A percentile compares a stretch with the other conserved stretches of the same genome.
These are phyloP conservation scores for Diadema setosum DNA, from an alignment of 35 echinoderm and acorn worm species.

Conservation along the genomic window DNA sequence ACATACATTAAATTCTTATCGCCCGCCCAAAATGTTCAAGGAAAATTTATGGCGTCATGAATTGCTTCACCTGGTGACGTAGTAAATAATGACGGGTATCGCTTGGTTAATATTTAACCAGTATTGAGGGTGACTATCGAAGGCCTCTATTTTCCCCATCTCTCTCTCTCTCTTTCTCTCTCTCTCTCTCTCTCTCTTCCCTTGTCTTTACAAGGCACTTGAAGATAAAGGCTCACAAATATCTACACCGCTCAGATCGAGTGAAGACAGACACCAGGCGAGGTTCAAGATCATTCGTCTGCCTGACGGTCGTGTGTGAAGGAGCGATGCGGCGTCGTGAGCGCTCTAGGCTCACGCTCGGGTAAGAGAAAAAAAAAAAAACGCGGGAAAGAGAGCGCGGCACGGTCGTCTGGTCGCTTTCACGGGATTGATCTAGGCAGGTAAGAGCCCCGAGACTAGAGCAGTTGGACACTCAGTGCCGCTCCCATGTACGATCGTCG, in stretches of 20 bases:
- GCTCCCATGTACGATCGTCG: too few relatives aligned
- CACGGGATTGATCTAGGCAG: too few relatives aligned
- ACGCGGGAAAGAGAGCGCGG: neutral
- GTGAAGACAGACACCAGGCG: neutral
- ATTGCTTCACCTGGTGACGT: neutral
- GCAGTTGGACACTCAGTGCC: too few relatives aligned
- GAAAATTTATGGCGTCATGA: neutral
- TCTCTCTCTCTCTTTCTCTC: neutral
- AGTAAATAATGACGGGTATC: neutral
- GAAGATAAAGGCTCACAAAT: neutral
- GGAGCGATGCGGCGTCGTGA: too few relatives aligned
- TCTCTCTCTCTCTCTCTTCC: neutral
- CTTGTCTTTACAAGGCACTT: neutral
- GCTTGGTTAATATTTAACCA: conserved; percentile 7
- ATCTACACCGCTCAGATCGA: neutral
- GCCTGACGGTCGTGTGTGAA: neutral
- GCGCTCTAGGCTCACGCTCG: too few relatives aligned
- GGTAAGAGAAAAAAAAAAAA: too few relatives aligned
- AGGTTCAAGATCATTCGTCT: conserved; percentile 1
- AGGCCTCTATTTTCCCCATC: neutral
- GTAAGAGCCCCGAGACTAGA: too few relatives aligned
- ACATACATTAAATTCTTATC: too few relatives aligned
- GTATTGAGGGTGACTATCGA: neutral
- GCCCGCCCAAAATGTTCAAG: neutral
- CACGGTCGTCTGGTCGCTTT: too few relatives aligned